phyloP scores from a whole-genome alignment of 2,797 vertebrate species.

The Iguana delicatissima region DNA sequence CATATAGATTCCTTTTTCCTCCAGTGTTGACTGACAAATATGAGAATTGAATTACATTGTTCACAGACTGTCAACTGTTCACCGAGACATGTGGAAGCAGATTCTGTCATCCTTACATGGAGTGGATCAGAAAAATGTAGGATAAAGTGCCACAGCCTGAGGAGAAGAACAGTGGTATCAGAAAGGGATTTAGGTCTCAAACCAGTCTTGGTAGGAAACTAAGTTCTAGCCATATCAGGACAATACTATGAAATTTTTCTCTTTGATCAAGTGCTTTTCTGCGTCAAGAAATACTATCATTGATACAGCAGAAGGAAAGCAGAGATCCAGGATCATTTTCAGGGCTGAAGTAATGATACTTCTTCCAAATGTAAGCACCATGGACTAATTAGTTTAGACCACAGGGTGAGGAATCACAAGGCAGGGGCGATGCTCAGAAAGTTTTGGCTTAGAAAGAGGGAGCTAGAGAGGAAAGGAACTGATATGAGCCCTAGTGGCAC shows the following conservation, averaged over 20 bases:
- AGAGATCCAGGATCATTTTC: background rate
- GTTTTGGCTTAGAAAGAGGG: no score
- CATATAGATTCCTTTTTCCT: constrained; percentile 12
- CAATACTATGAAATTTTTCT: background rate
- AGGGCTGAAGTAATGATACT: background rate
- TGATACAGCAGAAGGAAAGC: background rate
- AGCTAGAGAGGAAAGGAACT: no score
- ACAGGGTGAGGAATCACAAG: no score
- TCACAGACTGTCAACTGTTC: constrained; percentile 34
- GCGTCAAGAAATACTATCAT: background rate
- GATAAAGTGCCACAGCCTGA: background rate
- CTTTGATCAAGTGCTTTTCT: background rate
- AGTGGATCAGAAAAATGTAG: constrained; percentile 13
- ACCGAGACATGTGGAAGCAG: background rate
- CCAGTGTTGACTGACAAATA: constrained; percentile 27
- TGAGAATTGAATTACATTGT: constrained; percentile 33
- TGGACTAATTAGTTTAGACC: no score
- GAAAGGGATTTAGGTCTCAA: background rate
- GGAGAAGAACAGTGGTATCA: background rate
- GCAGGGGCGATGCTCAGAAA: no score
- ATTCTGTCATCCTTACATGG: constrained; percentile 26
- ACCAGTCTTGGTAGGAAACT: background rate
- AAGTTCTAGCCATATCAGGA: background rate
- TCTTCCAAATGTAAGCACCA: no score
- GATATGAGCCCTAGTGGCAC: no score